Percentiles rank a stretch among this genome's conserved stretches.
Evolutionary conservation across 2,888 invertebrate species (phyloP).

Genomic region (Heliconius cydno): DNA sequence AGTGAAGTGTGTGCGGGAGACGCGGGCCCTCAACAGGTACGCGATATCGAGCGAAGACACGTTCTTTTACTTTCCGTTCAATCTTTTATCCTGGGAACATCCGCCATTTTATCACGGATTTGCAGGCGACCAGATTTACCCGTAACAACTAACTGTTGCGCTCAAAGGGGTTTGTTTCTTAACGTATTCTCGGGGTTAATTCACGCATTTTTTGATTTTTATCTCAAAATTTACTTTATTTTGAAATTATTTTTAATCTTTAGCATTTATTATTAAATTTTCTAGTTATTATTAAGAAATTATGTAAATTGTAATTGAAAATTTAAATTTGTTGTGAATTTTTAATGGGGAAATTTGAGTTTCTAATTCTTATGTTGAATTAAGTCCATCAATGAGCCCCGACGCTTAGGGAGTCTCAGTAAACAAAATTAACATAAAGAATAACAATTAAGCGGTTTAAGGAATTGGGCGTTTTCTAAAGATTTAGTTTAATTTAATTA

Average conservation of each 20-base stretch:
- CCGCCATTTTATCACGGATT: slow-evolving; percentile 64
- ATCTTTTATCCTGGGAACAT: slow-evolving; percentile 60
- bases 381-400: slow-evolving; percentile 13
- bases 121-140: slow-evolving; percentile 8
- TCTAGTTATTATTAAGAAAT: background rate
- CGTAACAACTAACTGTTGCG: slow-evolving; percentile 45
- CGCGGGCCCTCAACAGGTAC: slow-evolving; percentile 75
- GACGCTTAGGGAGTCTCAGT: background rate
- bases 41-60: slow-evolving; percentile 65
- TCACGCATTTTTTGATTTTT: background rate
- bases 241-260: no score
- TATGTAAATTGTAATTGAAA: background rate
- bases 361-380: slow-evolving; percentile 5
- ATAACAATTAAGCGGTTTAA: slow-evolving; percentile 18
- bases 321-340: slow-evolving; percentile 8
- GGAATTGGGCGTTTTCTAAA: slow-evolving; percentile 2
- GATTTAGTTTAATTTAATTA: background rate
- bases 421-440: slow-evolving; percentile 28
- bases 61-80: slow-evolving; percentile 64
- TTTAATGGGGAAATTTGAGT: background rate
- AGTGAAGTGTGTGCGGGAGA: slow-evolving; percentile 48
- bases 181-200: slow-evolving; percentile 4
- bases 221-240: background rate
- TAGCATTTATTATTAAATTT: background rate
- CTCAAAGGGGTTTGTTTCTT: slow-evolving; percentile 11